Percentiles rank a stretch among this genome's conserved stretches.
These are phyloP conservation scores for Entomobrya proxima DNA, from an alignment of 2,888 invertebrate species.

Conservation along the genomic window DNA sequence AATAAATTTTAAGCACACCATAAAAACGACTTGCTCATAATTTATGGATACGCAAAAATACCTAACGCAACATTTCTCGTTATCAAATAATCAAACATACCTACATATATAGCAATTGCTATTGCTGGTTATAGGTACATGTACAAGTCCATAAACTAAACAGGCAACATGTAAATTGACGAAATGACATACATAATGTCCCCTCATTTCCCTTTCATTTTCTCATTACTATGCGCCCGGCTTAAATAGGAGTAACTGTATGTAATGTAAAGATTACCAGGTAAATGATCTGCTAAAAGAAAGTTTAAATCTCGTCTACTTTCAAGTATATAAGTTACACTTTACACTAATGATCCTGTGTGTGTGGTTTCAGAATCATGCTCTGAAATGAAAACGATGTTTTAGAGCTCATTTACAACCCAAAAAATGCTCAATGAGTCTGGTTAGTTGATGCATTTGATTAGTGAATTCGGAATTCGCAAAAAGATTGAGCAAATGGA, in stretches of 20 bases:
- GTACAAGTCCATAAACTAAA: not conserved
- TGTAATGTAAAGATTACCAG: not conserved
- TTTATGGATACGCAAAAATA: slow-evolving; percentile 26
- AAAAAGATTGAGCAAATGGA: slow-evolving; percentile 8
- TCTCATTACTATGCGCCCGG: not conserved
- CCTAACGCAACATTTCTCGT: not conserved
- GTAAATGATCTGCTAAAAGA: slow-evolving; percentile 42
- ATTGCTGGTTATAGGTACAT: not conserved
- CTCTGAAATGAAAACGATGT: slow-evolving; percentile 54
- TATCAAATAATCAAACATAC: too few relatives aligned
- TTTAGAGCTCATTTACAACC: slow-evolving; percentile 34
- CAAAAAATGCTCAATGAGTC: slow-evolving; percentile 8
- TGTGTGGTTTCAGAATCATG: slow-evolving; percentile 54
- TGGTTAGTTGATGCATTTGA: not conserved
- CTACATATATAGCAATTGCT: not conserved
- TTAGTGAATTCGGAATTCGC: not conserved
- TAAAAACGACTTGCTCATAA: not conserved
- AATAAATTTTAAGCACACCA: slow-evolving; percentile 30
- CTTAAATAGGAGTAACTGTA: not conserved
- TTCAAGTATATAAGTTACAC: slow-evolving; percentile 7
- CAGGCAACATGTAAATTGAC: slow-evolving; percentile 9
- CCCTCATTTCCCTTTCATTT: slow-evolving; percentile 5
- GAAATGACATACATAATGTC: slow-evolving; percentile 28
- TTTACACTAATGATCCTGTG: slow-evolving; percentile 50
- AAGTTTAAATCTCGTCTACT: slow-evolving; percentile 13